Percentiles rank a stretch among this genome's conserved stretches.
Evolutionary conservation across 2,888 invertebrate species (phyloP).

Genomic region (Eremobia ochroleuca): DNA sequence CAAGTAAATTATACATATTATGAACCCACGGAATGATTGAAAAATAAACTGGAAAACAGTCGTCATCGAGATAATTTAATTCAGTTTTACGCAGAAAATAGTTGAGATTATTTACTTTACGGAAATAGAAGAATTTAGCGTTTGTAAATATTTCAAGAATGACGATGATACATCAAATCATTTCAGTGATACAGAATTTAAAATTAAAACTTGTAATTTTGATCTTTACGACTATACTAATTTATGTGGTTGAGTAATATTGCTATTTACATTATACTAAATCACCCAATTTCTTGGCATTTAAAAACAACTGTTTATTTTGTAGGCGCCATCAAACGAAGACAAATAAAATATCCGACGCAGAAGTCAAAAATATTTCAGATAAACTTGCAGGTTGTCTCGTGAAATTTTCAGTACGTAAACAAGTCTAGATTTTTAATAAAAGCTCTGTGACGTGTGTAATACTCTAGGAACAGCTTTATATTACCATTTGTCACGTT

Average conservation of each 20-base stretch:
- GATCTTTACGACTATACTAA: slow-evolving; percentile 21
- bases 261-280: slow-evolving; percentile 59
- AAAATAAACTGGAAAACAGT: slow-evolving; percentile 38
- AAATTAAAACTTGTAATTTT: slow-evolving; percentile 37
- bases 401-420: slow-evolving; percentile 18
- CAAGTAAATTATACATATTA: slow-evolving; percentile 39
- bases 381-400: not conserved
- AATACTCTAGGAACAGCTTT: slow-evolving; percentile 40
- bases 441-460: slow-evolving; percentile 33
- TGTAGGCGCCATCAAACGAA: slow-evolving; percentile 34
- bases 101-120: slow-evolving; percentile 45
- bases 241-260: slow-evolving; percentile 46
- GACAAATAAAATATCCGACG: slow-evolving; percentile 4
- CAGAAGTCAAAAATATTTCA: slow-evolving; percentile 13
- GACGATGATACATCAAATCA: slow-evolving; percentile 50
- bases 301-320: slow-evolving; percentile 47
- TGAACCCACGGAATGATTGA: not conserved
- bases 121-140: slow-evolving; percentile 48
- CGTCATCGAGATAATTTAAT: slow-evolving; percentile 38
- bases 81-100: slow-evolving; percentile 40
- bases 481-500: slow-evolving; percentile 45
- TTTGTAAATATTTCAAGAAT: slow-evolving; percentile 60
- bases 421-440: slow-evolving; percentile 47
- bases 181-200: slow-evolving; percentile 22
- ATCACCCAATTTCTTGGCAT: slow-evolving; percentile 44